Base-by-base conservation (phyloP, 2,113 vertebrate species). In the Prochilodus magdalenae region DNA sequence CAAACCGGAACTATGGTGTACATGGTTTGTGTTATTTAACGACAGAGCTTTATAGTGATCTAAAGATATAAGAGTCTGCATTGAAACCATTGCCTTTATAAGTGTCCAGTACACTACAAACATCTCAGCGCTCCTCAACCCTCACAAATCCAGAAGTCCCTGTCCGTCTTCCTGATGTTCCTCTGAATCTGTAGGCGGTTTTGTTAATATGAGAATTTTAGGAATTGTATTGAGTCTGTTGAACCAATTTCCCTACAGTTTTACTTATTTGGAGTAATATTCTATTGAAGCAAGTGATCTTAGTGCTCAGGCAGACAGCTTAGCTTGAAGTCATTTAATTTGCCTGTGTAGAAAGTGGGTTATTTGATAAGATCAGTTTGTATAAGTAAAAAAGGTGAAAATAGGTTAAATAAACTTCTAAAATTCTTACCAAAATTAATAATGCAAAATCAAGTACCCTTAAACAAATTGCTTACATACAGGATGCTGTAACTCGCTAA, bases 1-100 rank as follows among this genome's bases (percentile, higher is more conserved):
- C 66, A 63, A 13, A 60, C n/a, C 22, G 8, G 11, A 49, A 80
- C 15, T 1, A 10, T 67, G 53, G 59, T 16, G 44, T 53, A 33
- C 5, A 5, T 63, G 60, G 51, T 62, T 80, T 49, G 20, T 22
- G 49, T 57, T 75, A 75, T 74, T 74, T 81, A 10, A 65, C 40
- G 60, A 15, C 13, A 27, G 44, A 59, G 53, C 57, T 79, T 71
- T 60, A 60, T 70, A 79, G 26, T 29, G 60, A 79, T 79, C 18
- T 14, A 18, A 70, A 27, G 13, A 15, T n/a, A 4, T 40, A 27
- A 6, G 49, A 14, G 22, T 57, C 65, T 33, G 27, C 75, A 18
- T 22, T 70, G 66, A 70, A 70, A 29, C 8, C 33, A 70, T 70
- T 44, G 18, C 18, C 65, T 40, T 36, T 70, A 24, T 44, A 60